Conservation (phyloP, 2,113 vertebrate species). For the Dendropsophus ebraccatus region DNA sequence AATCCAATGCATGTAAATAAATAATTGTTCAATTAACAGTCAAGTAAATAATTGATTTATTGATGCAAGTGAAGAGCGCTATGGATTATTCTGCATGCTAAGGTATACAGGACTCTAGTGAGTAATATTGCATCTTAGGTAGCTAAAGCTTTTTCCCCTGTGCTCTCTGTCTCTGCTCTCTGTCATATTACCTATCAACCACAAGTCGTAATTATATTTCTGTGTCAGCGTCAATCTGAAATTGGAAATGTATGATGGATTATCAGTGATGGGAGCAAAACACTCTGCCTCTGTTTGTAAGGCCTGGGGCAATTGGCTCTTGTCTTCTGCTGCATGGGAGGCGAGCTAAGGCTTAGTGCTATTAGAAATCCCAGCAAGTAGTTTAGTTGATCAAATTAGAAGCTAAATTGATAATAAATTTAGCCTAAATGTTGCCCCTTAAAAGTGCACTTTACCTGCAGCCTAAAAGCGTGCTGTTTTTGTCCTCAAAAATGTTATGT, state of each 20-base stretch:
- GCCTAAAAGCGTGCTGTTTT: no score
- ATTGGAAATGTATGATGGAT: conserved; percentile 41
- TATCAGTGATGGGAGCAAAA: not conserved
- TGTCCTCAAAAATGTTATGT: no score
- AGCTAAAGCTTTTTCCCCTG: not conserved
- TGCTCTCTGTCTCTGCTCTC: not conserved
- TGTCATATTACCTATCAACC: conserved; percentile 29
- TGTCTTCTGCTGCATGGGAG: not conserved
- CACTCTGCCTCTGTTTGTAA: conserved; percentile 18
- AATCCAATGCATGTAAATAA: conserved; percentile 5
- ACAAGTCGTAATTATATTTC: conserved; percentile 27
- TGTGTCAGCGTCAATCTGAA: conserved; percentile 22
- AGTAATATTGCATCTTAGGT: not conserved
- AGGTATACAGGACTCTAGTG: conserved; percentile 5
- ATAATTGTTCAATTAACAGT: not conserved
- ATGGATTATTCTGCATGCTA: conserved; percentile 29
- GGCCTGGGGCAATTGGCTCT: not conserved
- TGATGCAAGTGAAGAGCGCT: not conserved
- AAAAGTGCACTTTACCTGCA: not conserved
- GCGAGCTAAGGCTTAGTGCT: conserved; percentile 2
- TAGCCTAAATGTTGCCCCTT: not conserved
- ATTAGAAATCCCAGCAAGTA: conserved; percentile 1
- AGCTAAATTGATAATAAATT: not conserved
- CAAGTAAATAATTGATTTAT: conserved; percentile 33
- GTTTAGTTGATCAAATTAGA: not conserved